These are phyloP conservation scores for Uropetala carovei DNA, from an alignment of 2,888 invertebrate genomes.

Conservation along the genomic window DNA sequence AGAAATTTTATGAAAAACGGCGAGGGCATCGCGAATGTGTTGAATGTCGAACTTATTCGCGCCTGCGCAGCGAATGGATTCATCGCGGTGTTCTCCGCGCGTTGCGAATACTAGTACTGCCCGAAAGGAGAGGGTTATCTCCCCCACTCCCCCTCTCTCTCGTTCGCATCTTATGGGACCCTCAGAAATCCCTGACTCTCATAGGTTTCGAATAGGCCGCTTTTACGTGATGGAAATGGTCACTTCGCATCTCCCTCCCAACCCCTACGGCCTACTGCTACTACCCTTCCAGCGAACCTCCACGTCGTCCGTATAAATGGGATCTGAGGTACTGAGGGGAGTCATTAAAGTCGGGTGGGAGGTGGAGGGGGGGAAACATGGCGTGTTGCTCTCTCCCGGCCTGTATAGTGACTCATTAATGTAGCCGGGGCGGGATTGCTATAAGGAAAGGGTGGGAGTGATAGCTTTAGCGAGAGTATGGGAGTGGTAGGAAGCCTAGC, in stretches of 20 bases:
- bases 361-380: neutral
- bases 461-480: neutral
- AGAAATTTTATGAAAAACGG: no score
- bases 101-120: no score
- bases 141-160: neutral
- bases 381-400: constrained; percentile 16
- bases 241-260: neutral
- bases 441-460: neutral
- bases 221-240: constrained; percentile 13
- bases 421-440: constrained; percentile 9
- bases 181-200: neutral
- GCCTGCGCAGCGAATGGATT: no score
- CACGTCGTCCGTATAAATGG: constrained; percentile 24
- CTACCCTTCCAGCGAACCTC: neutral
- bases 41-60: no score
- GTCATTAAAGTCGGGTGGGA: constrained; percentile 45
- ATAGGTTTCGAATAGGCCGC: neutral
- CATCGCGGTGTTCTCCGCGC: no score
- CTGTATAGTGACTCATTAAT: constrained; percentile 60
- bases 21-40: no score
- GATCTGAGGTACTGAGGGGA: neutral
- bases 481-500: constrained; percentile 38
- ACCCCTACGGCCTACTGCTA: neutral
- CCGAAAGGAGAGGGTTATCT: no score
- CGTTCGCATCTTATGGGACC: neutral